Percentiles rank a stretch among this genome's conserved stretches.
phyloP scores from a whole-genome alignment of 1,140 invertebrate species.

The Pogonomyrmex californicus region DNA sequence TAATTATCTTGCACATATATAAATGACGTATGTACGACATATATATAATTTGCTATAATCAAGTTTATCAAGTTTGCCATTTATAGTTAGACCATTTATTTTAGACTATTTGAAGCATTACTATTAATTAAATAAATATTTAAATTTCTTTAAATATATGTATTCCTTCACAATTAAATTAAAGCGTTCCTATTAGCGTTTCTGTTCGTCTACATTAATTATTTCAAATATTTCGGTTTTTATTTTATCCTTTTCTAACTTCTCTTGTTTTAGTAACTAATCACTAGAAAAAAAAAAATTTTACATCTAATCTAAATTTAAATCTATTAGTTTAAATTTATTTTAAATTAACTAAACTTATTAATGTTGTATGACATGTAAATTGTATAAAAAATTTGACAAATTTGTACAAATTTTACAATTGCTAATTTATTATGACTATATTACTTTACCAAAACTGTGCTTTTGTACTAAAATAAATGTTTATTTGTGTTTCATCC shows the following conservation, averaged over 20 bases:
- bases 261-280: background rate
- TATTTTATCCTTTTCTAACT: background rate
- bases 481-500: too few relatives aligned
- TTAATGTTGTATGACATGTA: too few relatives aligned
- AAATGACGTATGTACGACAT: too few relatives aligned
- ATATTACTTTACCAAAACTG: too few relatives aligned
- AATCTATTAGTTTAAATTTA: background rate
- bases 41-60: background rate
- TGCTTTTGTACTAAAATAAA: too few relatives aligned
- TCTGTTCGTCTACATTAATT: background rate
- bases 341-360: too few relatives aligned
- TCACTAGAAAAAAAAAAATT: too few relatives aligned
- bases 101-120: background rate
- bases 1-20: background rate
- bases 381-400: too few relatives aligned
- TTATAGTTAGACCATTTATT: background rate
- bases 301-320: background rate
- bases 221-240: background rate
- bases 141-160: background rate
- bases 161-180: background rate
- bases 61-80: background rate
- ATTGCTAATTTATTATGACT: too few relatives aligned
- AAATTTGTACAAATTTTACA: too few relatives aligned
- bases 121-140: background rate
- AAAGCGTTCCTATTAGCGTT: background rate